Base-by-base conservation (phyloP, 2,113 vertebrate species). In the Ptilorrhoa leucosticta region DNA sequence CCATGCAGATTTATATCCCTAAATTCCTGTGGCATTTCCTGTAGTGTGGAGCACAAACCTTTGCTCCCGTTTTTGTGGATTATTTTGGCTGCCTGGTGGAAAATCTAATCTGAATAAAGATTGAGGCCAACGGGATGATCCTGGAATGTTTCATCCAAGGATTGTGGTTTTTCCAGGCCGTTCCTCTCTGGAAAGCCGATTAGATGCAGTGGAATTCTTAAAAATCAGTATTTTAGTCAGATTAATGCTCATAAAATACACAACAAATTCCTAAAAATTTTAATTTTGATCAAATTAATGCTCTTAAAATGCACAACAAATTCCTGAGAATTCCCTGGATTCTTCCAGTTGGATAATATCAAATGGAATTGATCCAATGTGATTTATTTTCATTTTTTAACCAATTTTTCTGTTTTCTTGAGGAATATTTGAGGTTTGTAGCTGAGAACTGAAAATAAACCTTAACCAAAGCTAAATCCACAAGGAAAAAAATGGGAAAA, bases 281-380 rank as follows among this genome's bases (percentile, higher is more conserved):
- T 2, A 11, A 6, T 9, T 61, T 39, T 15, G 44, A 3, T 60
- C 44, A 31, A 31, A 60, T 39, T 11, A 39, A 12, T 69, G 64
- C 30, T 40, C 9, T 18, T 82, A 40, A 69, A 58, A 42, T 19
- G 4, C 16, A 31, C 20, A 53, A 2, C 6, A 18, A 28, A 39
- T 45, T 54, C 27, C 26, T 48, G 39, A 5, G 1, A 3, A 4
- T 90, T 69, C 4, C 7, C 20, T 44, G 33, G 7, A 56, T 73
- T 44, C 13, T 33, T 69, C 30, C n/a, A 45, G 0, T 30, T 6
- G 31, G 24, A 13, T 57, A 35, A 15, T 20, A 42, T 3, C 17
- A 42, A 66, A 27, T 10, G 1, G 13, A 28, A 28, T 24, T 3
- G 10, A 82, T 79, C n/a, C 20, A 9, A 0, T 23, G 3, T 4